Evolutionary conservation across 2,797 vertebrate genomes (phyloP), one percentile per base, ranked within the genome.

Genomic region (Arremon aurantiirostris): DNA sequence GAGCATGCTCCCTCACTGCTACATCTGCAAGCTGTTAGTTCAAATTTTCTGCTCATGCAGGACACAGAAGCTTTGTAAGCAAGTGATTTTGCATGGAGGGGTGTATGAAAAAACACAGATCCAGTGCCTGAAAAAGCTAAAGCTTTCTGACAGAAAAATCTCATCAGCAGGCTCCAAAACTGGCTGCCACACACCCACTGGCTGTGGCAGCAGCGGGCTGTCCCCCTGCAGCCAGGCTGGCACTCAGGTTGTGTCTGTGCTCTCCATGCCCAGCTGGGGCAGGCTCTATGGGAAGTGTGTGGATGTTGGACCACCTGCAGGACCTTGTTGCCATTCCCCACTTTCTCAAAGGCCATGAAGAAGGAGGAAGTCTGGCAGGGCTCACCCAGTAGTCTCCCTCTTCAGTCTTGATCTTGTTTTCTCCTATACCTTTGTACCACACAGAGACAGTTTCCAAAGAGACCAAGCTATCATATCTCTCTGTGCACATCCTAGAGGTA

Each of bases 241-340:
- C 32, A 27, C 55, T 28, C 20, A 20, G 42, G 7, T 12, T 1
- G 0, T 21, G 6, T 23, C 2, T 53, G 23, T 24, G 34, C 23
- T 59, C n/a, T 60, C 46, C 13, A 11, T 60, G 49, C 18, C 34
- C 5, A 0, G 9, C 28, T n/a, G 14, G 7, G 20, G 4, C 22
- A 63, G 12, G 17, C 4, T 0, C 2, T 4, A 5, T 4, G 32
- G 34, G 23, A 88, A 61, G 6, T 1, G 0, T 30, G 46, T 6
- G 6, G 23, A 5, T 24, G 18, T 26, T 4, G 2, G 11, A n/a
- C 14, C 14, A 55, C 24, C 35, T 28, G 26, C 1, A 1, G 39
- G 9, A 16, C 16, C 16, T n/a, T 32, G 4, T 21, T 68, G 24
- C 8, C 9, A 4, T 53, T 61, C 14, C 37, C 6, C 37, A 49